Evolutionary conservation across 2,797 vertebrate species (phyloP), one percentile per base, ranked within the genome.

Genomic region (Chloroceryle amazona): DNA sequence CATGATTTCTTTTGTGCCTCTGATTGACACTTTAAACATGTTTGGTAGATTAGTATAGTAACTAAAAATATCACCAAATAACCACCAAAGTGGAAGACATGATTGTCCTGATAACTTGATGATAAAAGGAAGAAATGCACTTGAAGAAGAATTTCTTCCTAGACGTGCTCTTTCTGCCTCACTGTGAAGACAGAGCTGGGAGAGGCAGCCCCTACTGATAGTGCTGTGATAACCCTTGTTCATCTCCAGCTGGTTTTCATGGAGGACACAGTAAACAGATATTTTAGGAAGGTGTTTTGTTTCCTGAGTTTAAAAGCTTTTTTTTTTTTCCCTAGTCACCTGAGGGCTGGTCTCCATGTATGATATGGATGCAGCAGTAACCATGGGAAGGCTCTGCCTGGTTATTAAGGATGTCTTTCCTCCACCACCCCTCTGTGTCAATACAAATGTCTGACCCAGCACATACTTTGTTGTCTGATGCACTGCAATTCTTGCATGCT

Each of bases 181-280:
- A 21, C 23, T 3, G 0, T n/a, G 54, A 90, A 70, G 51, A 26
- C 5, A 4, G n/a, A 80, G 20, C 23, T 86, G 28, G 60, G 57
- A 81, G 86, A 78, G 29, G 41, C 29, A 71, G 9, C 15, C 57
- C 21, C 72, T 19, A 10, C 6, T 54, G 46, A 15, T 10, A 44
- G 16, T 0, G 0, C 22, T 57, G 25, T 67, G 35, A 20, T 18
- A 81, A 13, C 10, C 12, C 23, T 42, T 12, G 54, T 2, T 3
- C 6, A 1, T 41, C 25, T 52, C 10, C 2, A 2, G 17, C 13
- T 78, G n/a, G 9, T 49, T 83, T 71, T 63, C 11, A 23, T 67
- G 49, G 12, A 52, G 42, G 10, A 80, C 33, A 61, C n/a, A 14
- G 2, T 65, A 31, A 73, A 41, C 13, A 71, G 10, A 4, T 46